Evolutionary conservation across 2,797 vertebrate species (phyloP).

Genomic region (Sardinella longiceps): DNA sequence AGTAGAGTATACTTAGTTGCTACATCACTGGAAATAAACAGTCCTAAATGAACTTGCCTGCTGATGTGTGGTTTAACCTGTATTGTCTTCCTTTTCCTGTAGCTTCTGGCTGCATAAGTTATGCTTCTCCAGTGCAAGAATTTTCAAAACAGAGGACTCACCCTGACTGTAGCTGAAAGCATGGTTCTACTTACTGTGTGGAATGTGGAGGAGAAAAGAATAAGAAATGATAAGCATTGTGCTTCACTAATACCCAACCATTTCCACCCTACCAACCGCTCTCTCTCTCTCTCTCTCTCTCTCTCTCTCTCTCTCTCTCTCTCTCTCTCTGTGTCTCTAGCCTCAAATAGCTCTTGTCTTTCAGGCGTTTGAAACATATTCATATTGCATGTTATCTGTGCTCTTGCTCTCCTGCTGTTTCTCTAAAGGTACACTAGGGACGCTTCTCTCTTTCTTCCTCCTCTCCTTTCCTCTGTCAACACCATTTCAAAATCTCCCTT

Average conservation of each 20-base stretch:
- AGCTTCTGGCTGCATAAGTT: background rate
- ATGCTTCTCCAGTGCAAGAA: too few relatives aligned
- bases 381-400: background rate
- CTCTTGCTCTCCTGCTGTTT: background rate
- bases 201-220: background rate
- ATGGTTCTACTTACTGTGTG: background rate
- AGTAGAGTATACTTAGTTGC: too few relatives aligned
- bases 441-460: background rate
- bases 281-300: too few relatives aligned
- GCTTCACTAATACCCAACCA: background rate
- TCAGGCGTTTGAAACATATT: background rate
- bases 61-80: too few relatives aligned
- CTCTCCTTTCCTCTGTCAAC: constrained; percentile 22
- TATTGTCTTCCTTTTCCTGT: too few relatives aligned
- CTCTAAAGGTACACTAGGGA: constrained; percentile 20
- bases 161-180: background rate
- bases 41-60: too few relatives aligned
- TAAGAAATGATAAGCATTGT: background rate
- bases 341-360: background rate
- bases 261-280: background rate
- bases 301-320: background rate
- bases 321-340: background rate
- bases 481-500: constrained; percentile 11
- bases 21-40: too few relatives aligned
- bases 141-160: background rate